These are phyloP conservation scores for Zosterops japonicus DNA, from an alignment of 2,113 vertebrate genomes.

Conservation along the genomic window DNA sequence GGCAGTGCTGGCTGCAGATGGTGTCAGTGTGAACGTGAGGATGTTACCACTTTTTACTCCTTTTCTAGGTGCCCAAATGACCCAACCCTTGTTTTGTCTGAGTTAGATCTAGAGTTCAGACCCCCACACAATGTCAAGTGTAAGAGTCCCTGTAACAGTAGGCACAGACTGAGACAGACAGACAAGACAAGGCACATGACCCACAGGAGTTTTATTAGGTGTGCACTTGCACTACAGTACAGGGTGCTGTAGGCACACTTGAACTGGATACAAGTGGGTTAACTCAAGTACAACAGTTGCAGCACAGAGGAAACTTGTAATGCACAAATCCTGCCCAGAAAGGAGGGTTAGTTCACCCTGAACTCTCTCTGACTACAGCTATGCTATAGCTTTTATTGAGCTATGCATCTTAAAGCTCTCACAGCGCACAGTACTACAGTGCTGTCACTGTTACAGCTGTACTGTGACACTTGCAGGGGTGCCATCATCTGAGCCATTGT, in stretches of 20 bases:
- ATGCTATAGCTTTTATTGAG: not conserved
- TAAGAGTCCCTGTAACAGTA: not conserved
- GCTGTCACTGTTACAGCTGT: not conserved
- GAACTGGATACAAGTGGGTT: not conserved
- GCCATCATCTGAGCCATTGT: not conserved
- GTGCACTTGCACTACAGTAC: conserved; percentile 43
- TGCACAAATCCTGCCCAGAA: not conserved
- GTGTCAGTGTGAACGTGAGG: accelerated
- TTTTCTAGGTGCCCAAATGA: not conserved
- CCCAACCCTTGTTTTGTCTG: not conserved
- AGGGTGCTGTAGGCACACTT: conserved; percentile 33
- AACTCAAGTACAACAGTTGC: conserved; percentile 33
- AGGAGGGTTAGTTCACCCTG: not conserved
- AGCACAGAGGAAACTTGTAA: not conserved
- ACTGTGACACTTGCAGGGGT: not conserved
- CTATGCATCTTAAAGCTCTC: not conserved
- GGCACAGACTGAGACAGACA: not conserved
- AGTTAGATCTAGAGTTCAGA: not conserved
- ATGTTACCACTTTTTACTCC: not conserved
- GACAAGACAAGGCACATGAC: not conserved
- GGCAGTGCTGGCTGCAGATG: not conserved
- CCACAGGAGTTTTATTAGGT: conserved; percentile 38
- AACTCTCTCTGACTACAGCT: not conserved
- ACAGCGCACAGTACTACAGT: not conserved
- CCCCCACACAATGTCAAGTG: accelerated